Evolutionary conservation across 2,888 invertebrate species (phyloP).

Genomic region (Erannis defoliaria): DNA sequence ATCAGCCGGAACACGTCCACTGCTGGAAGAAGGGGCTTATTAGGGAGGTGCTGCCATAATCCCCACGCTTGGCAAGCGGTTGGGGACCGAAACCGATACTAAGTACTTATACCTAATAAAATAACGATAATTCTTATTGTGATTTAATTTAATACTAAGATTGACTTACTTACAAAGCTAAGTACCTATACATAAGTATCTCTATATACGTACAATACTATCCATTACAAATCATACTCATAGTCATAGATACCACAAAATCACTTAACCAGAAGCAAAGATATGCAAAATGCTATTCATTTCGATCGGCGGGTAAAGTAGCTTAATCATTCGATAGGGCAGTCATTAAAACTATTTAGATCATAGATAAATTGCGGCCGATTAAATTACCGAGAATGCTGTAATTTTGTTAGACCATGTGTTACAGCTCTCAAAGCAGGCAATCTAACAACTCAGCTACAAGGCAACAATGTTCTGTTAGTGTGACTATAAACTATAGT

Average conservation of each 20-base stretch:
- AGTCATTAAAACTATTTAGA: constrained; percentile 40
- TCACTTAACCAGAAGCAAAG: constrained; percentile 35
- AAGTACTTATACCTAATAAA: neutral
- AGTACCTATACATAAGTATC: constrained; percentile 12
- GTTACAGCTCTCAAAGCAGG: too few species aligned
- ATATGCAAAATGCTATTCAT: constrained; percentile 33
- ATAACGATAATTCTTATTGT: neutral
- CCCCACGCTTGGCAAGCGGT: too few species aligned
- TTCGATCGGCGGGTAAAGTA: constrained; percentile 29
- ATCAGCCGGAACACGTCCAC: too few species aligned
- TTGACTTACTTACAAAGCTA: neutral
- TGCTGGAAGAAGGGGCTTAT: too few species aligned
- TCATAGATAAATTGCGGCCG: constrained; percentile 29
- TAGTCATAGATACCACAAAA: constrained; percentile 25
- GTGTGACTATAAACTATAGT: too few species aligned
- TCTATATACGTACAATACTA: too few species aligned
- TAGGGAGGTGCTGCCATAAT: too few species aligned
- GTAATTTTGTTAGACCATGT: constrained; percentile 5
- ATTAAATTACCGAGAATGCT: constrained; percentile 2
- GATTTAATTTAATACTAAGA: neutral
- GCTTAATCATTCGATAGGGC: constrained; percentile 26
- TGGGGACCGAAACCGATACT: too few species aligned
- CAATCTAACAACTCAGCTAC: too few species aligned
- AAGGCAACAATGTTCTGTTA: too few species aligned
- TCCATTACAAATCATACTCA: constrained; percentile 16